A percentile compares a stretch with the other conserved stretches of the same genome.
These are phyloP conservation scores for Rotaria macrura DNA, from an alignment of 2,888 invertebrate species.

Conservation along the genomic window DNA sequence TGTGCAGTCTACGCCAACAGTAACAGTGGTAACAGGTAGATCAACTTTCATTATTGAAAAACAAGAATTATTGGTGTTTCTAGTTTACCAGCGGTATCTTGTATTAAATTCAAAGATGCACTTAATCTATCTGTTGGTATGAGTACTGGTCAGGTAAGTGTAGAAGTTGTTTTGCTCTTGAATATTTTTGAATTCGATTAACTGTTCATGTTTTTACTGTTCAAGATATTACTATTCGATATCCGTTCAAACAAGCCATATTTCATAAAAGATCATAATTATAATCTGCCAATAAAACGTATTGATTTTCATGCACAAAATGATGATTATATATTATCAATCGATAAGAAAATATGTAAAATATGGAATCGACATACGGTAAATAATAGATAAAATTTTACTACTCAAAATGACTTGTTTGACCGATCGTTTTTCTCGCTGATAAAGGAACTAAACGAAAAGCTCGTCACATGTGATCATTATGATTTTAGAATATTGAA, in stretches of 20 bases:
- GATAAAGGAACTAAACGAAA: too few species aligned
- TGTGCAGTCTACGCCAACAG: conserved; percentile 62
- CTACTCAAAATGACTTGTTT: too few species aligned
- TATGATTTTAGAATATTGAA: too few species aligned
- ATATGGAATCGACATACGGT: conserved; percentile 59
- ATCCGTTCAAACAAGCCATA: conserved; percentile 79
- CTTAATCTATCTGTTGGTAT: conserved; percentile 71
- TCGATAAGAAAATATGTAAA: conserved; percentile 46
- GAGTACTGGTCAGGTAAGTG: conserved; percentile 75
- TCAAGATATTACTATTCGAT: conserved; percentile 68
- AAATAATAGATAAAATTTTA: conserved; percentile 38
- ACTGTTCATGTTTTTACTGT: too few species aligned
- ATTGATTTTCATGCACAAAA: conserved; percentile 64
- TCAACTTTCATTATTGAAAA: too few species aligned
- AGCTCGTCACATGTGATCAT: too few species aligned
- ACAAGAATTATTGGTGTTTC: too few species aligned
- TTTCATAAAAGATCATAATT: conserved; percentile 83
- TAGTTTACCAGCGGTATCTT: conserved; percentile 42
- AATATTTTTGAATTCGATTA: neutral
- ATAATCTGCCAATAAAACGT: conserved; percentile 76
- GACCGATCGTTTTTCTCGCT: too few species aligned
- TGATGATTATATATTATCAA: conserved; percentile 44
- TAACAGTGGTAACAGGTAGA: conserved; percentile 44
- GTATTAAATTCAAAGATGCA: conserved; percentile 49
- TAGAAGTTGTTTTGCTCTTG: neutral